Base-by-base conservation (phyloP, 1,140 invertebrate species). In the Nephotettix cincticeps region DNA sequence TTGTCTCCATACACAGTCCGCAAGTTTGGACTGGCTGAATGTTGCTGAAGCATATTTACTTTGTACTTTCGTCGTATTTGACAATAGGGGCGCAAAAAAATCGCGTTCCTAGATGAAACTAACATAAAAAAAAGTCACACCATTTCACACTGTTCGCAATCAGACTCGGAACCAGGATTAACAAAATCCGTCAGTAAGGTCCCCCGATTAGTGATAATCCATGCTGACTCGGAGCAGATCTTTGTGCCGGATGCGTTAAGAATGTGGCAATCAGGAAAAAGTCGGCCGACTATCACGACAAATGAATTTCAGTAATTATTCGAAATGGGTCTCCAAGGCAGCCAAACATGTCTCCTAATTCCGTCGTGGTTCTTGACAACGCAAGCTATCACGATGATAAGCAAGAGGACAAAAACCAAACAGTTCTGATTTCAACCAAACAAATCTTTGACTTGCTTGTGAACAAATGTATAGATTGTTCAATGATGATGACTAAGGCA, bases 221-320 rank as follows among this genome's bases (percentile, higher is more conserved):
- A 51, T n/a, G 47, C 47, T 9, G 47, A n/a, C 19, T 19, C 47
- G 3, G 14, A 36, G 14, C 32, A 36, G 32, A 14, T 4, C 4
- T 36, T 36, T 36, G 32, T 36, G 47, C 47, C 47, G 3, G 19
- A 54, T 54, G 47, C 47, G 19, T n/a, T 54, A 54, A 4, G 47
- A 6, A 54, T 54, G 47, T 54, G 47, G 47, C 47, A 54, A n/a
- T 54, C 47, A 4, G 14, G 9, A 63, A 63, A 29, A 63, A 63
- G 58, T 63, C 58, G 11, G 58, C 11, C 3, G 58, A 63, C 28
- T 63, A 63, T 29, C 58, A 28, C 23, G 58, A 63, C 28, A 25
- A 63, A 3, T 25, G 11, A 25, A 29, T 25, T 29, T 63, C 13
- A n/a, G 4, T 1, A 63, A 63, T 19, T 63, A 25, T 19, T 27